Base-by-base conservation (phyloP, 2,888 invertebrate genomes). In the Antitype chi region DNA sequence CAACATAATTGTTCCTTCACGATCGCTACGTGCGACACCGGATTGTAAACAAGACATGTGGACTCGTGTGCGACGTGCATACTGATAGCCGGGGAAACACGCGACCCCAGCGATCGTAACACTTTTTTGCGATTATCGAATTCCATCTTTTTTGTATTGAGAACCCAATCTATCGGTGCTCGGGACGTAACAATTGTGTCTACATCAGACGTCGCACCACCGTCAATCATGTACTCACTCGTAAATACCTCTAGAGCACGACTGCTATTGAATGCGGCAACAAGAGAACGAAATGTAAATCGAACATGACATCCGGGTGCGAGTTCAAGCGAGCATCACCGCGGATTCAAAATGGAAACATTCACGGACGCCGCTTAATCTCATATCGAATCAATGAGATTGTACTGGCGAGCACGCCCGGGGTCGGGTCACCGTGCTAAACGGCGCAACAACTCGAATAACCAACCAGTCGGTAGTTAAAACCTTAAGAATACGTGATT, bases 231-330 rank as follows among this genome's bases (percentile, higher is more conserved):
- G 89, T 89, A 88, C 87, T 86, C 89, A 85, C 88, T 90, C 87
- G 89, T 86, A 87, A 92, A 90, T 90, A 89, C 85, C 82, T 88
- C 84, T 76, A 84, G 85, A 85, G 91, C 94, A 94, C 93, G 94
- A 94, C 88, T 89, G 88, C 91, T 89, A 92, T 93, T 92, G 89
- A 93, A 93, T 90, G 91, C 90, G 88, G 92, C 90, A 92, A 92
- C 91, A 90, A 94, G 92, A 93, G 93, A 92, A 90, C 93, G 87
- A 93, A 94, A 94, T 93, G 92, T 92, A 93, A 94, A 94, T 92
- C 91, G 89, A 93, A 95, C 94, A 94, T 94, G 95, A 95, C 95
- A 95, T 96, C 95, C 95, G 95, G 95, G 94, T 95, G 95, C 93
- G 91, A 94, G 95, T 94, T 95, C 94, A 95, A 92, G 91, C 92